Evolutionary conservation across 2,797 vertebrate species (phyloP), one percentile per base, ranked within the genome.

Genomic region (Malacoraja senta): DNA sequence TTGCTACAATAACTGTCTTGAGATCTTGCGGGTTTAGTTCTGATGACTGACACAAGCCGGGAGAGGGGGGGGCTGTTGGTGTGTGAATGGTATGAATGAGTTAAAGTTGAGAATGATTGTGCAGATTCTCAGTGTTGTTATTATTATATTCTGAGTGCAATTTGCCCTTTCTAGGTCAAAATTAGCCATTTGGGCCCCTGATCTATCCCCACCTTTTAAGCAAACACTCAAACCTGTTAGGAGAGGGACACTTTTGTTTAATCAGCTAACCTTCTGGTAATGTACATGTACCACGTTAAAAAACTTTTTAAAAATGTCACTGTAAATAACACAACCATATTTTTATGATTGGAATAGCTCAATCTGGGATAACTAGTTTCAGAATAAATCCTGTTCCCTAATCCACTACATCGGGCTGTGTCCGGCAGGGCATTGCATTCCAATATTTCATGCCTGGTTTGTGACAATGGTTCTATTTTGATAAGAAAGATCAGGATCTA

Each of bases 1-100:
- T 97, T 99, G 98, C 97, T 99, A 99, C 96, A 99, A 99, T 97
- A 99, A 99, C 97, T 99, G 98, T 96, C 97, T 99, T 96, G 99
- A 99, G 96, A 99, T 99, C 95, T 97, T 99, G 95, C 97, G 99
- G 93, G 99, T 99, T 94, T 99, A 96, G 97, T 95, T 86, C 93
- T 79, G 65, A 93, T 94, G 95, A 94, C 90, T 94, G 63, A 0
- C 91, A 93, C 94, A 90, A 78, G 26, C 74, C 72, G 93, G 65
- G 81, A 71, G 61, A 71, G n/a, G 88, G 21, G 32, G 63, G 90
- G 90, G 68, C 90, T 91, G 35, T 44, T 91, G 44, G 90, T 92
- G 15, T 72, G 71, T 76, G 26, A n/a, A 24, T 9, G 83, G 71
- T 9, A 38, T 53, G 38, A 92, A 76, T 74, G 90, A 92, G 71